Evolutionary conservation across 2,113 vertebrate genomes (phyloP).

Genomic region (Heterocephalus glaber): DNA sequence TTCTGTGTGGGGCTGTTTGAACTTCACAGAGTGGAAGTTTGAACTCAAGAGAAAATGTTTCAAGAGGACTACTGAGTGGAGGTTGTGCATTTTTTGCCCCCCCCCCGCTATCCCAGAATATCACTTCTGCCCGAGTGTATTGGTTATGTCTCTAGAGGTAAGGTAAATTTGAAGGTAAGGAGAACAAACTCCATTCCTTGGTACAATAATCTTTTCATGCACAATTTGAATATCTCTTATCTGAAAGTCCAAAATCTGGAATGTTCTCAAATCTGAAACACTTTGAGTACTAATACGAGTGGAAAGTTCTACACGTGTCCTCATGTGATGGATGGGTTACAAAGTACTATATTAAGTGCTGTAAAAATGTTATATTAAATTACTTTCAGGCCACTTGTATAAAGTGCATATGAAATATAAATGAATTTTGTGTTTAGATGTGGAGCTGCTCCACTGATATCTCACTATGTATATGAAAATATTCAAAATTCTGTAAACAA

Average conservation of each 20-base stretch:
- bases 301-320: not conserved
- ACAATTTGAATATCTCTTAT: not conserved
- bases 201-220: not conserved
- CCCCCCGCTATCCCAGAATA: not conserved
- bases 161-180: not conserved
- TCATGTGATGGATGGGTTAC: not conserved
- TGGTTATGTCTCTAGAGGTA: no score
- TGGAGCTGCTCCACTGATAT: not conserved
- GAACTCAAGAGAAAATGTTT: not conserved
- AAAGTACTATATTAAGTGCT: not conserved
- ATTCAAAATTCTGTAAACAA: not conserved
- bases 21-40: not conserved
- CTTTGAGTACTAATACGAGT: not conserved
- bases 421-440: not conserved
- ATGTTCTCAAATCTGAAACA: not conserved
- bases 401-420: not conserved
- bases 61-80: not conserved
- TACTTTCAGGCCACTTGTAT: not conserved
- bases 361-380: not conserved
- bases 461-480: not conserved
- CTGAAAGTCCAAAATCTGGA: not conserved
- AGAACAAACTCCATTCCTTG: not conserved
- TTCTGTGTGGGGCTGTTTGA: not conserved
- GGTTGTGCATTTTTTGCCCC: not conserved
- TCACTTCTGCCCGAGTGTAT: not conserved